phyloP scores from a whole-genome alignment of 1,140 invertebrate genomes.

The Ctenoplectra terminalis region DNA sequence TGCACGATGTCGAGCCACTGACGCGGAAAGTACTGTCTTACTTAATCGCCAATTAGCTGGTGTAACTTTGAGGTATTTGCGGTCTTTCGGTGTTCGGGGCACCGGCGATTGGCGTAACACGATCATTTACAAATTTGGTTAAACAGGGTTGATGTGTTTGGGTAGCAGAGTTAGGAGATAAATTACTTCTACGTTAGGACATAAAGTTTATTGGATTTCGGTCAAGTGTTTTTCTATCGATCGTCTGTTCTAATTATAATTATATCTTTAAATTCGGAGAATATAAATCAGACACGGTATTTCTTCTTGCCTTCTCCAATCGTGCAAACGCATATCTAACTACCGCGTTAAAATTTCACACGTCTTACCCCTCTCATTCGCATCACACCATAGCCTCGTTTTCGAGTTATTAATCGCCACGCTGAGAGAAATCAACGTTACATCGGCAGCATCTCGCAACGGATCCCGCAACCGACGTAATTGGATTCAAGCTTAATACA shows the following conservation, averaged over 20 bases:
- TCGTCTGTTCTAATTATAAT: not conserved
- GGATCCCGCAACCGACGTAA: conserved; percentile 55
- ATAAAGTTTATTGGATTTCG: not conserved
- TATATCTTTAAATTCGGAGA: not conserved
- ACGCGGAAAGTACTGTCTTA: conserved; percentile 42
- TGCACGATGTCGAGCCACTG: conserved; percentile 39
- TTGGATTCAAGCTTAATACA: conserved; percentile 72
- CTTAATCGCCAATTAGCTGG: conserved; percentile 20
- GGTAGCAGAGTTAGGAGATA: too few relatives aligned
- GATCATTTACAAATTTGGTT: not conserved
- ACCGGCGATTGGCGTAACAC: not conserved
- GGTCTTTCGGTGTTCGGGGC: not conserved
- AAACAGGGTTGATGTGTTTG: not conserved
- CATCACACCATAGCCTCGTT: not conserved
- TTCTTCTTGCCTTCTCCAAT: not conserved
- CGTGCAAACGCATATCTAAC: conserved; percentile 5
- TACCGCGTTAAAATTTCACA: conserved; percentile 45
- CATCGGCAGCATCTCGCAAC: conserved; percentile 46
- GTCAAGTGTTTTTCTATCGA: not conserved
- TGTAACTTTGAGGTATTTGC: conserved; percentile 17
- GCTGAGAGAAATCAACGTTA: conserved; percentile 51
- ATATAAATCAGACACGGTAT: not conserved
- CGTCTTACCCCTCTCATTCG: conserved; percentile 20
- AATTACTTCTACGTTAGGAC: not conserved
- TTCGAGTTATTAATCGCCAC: conserved; percentile 48